A percentile compares a stretch with the other conserved stretches of the same genome.
phyloP scores from a whole-genome alignment of 2,797 vertebrate genomes.

The Synanceia verrucosa region DNA sequence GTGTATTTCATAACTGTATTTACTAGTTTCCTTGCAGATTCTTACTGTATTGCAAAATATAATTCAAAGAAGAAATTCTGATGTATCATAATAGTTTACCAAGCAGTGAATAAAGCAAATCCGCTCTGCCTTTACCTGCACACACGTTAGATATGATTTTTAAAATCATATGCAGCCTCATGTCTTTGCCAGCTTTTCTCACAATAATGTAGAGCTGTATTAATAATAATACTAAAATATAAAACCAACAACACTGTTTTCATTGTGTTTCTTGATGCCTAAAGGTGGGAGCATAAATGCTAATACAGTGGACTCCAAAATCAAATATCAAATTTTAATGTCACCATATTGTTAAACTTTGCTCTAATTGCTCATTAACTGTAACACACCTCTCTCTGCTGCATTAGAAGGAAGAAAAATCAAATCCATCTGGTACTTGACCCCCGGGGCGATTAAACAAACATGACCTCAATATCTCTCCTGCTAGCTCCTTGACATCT shows the following conservation, averaged over 20 bases:
- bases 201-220: not conserved
- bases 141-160: not conserved
- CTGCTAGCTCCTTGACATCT: slow-evolving; percentile 62
- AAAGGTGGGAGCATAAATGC: slow-evolving; percentile 1
- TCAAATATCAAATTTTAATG: slow-evolving; percentile 30
- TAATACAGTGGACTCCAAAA: slow-evolving; percentile 6
- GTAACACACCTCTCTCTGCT: slow-evolving; percentile 10
- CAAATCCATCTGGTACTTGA: slow-evolving; percentile 63
- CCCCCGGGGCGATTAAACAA: slow-evolving; percentile 67
- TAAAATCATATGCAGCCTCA: not conserved
- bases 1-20: no score
- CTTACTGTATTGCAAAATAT: not conserved
- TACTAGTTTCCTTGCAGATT: no score
- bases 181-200: not conserved
- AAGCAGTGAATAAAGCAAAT: not conserved
- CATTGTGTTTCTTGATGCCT: not conserved
- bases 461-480: slow-evolving; percentile 76
- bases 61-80: not conserved
- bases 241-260: slow-evolving; percentile 20
- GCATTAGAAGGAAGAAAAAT: slow-evolving; percentile 36
- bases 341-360: slow-evolving; percentile 20
- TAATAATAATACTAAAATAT: slow-evolving; percentile 6
- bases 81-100: not conserved
- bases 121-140: not conserved
- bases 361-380: slow-evolving; percentile 55